These are phyloP conservation scores for Spisula subtruncata DNA, from an alignment of 2,888 invertebrate genomes.

Conservation along the genomic window DNA sequence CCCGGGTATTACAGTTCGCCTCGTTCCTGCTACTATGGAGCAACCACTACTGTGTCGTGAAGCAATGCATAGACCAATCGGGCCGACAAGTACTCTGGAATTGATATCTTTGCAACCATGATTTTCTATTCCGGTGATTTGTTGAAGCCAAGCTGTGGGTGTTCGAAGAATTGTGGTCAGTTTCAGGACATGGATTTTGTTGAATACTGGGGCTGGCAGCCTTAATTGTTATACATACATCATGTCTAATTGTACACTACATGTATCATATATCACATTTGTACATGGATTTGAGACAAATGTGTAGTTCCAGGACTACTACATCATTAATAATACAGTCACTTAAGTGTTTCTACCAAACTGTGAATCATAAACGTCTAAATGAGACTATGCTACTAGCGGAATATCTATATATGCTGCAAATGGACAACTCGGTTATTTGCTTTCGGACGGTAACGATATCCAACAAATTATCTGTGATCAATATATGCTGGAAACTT, in stretches of 20 bases:
- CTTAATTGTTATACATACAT: not conserved
- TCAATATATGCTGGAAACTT: slow-evolving; percentile 2
- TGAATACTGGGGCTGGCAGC: too few relatives aligned
- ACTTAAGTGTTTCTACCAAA: not conserved
- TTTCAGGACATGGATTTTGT: too few relatives aligned
- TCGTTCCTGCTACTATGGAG: too few relatives aligned
- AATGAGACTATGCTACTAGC: not conserved
- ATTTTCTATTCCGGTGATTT: too few relatives aligned
- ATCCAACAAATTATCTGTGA: slow-evolving; percentile 25
- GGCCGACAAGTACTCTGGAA: not conserved
- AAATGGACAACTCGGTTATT: slow-evolving; percentile 23
- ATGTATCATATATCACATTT: not conserved
- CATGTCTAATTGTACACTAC: not conserved
- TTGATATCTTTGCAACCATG: not conserved
- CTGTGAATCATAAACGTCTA: slow-evolving; percentile 2
- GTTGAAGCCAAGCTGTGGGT: too few relatives aligned
- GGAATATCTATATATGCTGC: slow-evolving; percentile 15
- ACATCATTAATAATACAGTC: slow-evolving; percentile 1
- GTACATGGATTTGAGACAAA: not conserved
- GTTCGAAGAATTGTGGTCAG: too few relatives aligned
- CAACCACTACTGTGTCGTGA: too few relatives aligned
- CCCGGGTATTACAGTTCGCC: too few relatives aligned
- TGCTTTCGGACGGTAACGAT: slow-evolving; percentile 11
- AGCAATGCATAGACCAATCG: too few relatives aligned
- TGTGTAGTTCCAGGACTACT: not conserved